Evolutionary conservation across 2,888 invertebrate genomes (phyloP).

Genomic region (Neria commutata): DNA sequence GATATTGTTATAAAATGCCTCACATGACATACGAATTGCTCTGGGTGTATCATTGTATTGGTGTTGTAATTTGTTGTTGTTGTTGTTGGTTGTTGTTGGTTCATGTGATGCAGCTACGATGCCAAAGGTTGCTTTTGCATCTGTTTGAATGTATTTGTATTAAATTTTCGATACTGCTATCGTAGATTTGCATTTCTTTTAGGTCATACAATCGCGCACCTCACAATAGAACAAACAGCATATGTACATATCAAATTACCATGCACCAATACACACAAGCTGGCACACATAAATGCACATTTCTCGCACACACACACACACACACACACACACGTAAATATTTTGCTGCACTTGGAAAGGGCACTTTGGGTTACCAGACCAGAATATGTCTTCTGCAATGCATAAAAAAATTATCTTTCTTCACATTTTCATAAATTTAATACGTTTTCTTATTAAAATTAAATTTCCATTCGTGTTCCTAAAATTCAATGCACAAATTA

Average conservation of each 20-base stretch:
- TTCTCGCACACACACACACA: background rate
- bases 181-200: background rate
- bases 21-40: background rate
- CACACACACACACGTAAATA: too few relatives aligned
- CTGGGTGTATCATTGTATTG: too few relatives aligned
- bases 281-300: too few relatives aligned
- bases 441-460: too few relatives aligned
- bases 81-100: constrained; percentile 3
- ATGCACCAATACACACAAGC: background rate
- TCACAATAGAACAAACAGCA: too few relatives aligned
- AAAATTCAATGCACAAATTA: too few relatives aligned
- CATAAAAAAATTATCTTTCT: too few relatives aligned
- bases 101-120: background rate
- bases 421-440: too few relatives aligned
- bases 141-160: background rate
- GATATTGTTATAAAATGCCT: constrained; percentile 37
- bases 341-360: too few relatives aligned
- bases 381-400: too few relatives aligned
- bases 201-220: background rate
- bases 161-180: background rate
- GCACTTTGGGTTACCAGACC: too few relatives aligned
- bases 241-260: background rate
- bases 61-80: constrained; percentile 4
- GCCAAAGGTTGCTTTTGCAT: background rate
- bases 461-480: too few relatives aligned